phyloP scores from a whole-genome alignment of 2,797 vertebrate species.

The Myripristis murdjan region DNA sequence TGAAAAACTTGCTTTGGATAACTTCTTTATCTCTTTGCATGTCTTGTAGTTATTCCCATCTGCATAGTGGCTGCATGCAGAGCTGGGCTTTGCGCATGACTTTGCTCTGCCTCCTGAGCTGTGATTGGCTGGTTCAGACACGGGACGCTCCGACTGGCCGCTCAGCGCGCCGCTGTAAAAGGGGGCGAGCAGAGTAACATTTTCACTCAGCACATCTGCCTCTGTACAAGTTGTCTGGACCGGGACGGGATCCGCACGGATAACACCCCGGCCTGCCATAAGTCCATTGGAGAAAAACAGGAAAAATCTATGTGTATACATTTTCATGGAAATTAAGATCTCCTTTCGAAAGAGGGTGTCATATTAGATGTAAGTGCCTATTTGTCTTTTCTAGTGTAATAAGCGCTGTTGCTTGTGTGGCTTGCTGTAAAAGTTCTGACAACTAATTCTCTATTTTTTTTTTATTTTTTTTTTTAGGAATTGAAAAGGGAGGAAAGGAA shows the following conservation, averaged over 20 bases:
- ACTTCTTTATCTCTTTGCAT: background rate
- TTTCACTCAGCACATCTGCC: slow-evolving; percentile 55
- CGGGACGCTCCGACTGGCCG: slow-evolving; percentile 38
- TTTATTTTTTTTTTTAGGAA: slow-evolving; percentile 51
- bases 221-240: background rate
- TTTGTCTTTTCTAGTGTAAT: background rate
- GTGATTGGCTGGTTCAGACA: slow-evolving; percentile 74
- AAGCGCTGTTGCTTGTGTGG: background rate
- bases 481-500: slow-evolving; percentile 55
- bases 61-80: background rate
- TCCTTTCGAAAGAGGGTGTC: background rate
- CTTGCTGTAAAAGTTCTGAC: slow-evolving; percentile 1
- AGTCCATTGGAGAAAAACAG: background rate
- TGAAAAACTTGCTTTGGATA: too few relatives aligned
- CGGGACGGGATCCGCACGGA: background rate
- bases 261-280: background rate
- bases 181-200: slow-evolving; percentile 19
- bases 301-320: background rate
- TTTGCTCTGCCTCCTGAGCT: slow-evolving; percentile 19
- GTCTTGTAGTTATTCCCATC: background rate
- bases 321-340: slow-evolving; percentile 21
- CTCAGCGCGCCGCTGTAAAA: slow-evolving; percentile 49
- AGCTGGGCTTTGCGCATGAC: background rate
- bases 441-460: background rate
- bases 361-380: slow-evolving; percentile 51